phyloP scores from a whole-genome alignment of 2,797 vertebrate genomes.

The Leuciscus waleckii region DNA sequence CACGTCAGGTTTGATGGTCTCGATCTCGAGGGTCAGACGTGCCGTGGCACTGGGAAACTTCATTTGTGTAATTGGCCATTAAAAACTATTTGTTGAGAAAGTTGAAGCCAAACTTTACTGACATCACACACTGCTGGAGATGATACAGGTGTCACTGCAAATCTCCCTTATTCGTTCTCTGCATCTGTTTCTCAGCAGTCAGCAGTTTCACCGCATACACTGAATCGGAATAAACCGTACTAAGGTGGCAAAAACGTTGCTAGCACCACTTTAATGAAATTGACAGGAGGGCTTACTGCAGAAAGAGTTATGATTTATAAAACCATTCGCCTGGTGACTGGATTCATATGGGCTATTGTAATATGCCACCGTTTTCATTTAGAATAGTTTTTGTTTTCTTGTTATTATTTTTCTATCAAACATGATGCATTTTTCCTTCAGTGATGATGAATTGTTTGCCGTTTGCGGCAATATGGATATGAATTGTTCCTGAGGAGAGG shows the following conservation, averaged over 20 bases:
- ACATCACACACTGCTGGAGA: background rate
- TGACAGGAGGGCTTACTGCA: conserved; percentile 18
- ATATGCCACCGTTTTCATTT: background rate
- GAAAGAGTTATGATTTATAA: conserved; percentile 34
- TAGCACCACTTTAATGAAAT: conserved; percentile 1
- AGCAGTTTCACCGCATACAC: background rate
- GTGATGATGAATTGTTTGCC: conserved; percentile 33
- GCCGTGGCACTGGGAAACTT: background rate
- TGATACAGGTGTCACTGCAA: background rate
- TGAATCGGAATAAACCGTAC: background rate
- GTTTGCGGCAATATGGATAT: conserved; percentile 15
- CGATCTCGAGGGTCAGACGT: background rate
- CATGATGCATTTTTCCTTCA: conserved; percentile 36
- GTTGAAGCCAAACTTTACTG: conserved; percentile 5
- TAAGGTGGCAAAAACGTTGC: background rate
- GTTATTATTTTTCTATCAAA: conserved; percentile 32
- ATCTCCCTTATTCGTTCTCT: background rate
- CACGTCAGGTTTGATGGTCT: background rate
- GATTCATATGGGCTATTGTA: conserved; percentile 23
- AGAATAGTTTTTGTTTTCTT: conserved; percentile 29
- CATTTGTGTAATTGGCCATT: conserved; percentile 30
- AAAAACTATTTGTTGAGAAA: conserved; percentile 21
- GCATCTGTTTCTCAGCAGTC: background rate
- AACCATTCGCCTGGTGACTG: background rate
- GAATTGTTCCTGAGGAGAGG: conserved; percentile 24